Evolutionary conservation across 2,888 invertebrate genomes (phyloP).

Genomic region (Agrochola litura): DNA sequence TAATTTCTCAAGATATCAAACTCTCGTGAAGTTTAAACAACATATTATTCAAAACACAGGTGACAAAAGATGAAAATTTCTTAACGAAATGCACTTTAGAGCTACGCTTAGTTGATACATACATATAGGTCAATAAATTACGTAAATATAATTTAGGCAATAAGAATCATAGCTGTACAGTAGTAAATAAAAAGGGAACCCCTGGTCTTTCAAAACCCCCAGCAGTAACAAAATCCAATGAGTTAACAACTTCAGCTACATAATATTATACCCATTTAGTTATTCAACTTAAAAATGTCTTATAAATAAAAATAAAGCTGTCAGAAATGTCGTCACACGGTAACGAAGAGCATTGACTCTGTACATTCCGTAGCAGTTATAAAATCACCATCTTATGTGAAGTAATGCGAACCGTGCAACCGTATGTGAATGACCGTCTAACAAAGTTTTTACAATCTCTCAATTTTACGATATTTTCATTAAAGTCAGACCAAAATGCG

Average conservation of each 20-base stretch:
- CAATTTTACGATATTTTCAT: conserved; percentile 41
- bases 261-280: conserved; percentile 62
- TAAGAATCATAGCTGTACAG: conserved; percentile 85
- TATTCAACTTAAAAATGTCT: conserved; percentile 72
- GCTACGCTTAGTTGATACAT: conserved; percentile 83
- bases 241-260: conserved; percentile 49
- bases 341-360: conserved; percentile 64
- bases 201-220: conserved; percentile 65
- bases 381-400: conserved; percentile 40
- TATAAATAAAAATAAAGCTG: conserved; percentile 87
- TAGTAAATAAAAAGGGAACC: conserved; percentile 75
- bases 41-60: conserved; percentile 85
- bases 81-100: conserved; percentile 88
- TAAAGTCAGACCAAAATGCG: conserved; percentile 47
- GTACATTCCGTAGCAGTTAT: conserved; percentile 49
- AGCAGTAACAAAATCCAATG: conserved; percentile 59
- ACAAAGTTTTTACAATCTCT: conserved; percentile 17
- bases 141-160: conserved; percentile 89
- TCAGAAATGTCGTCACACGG: conserved; percentile 76
- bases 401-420: conserved; percentile 56
- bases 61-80: conserved; percentile 83
- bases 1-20: conserved; percentile 89
- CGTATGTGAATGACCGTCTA: conserved; percentile 23
- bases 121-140: conserved; percentile 88
- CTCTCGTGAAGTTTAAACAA: conserved; percentile 87